phyloP scores from a whole-genome alignment of 2,888 invertebrate genomes.

The Philereme vetulata region DNA sequence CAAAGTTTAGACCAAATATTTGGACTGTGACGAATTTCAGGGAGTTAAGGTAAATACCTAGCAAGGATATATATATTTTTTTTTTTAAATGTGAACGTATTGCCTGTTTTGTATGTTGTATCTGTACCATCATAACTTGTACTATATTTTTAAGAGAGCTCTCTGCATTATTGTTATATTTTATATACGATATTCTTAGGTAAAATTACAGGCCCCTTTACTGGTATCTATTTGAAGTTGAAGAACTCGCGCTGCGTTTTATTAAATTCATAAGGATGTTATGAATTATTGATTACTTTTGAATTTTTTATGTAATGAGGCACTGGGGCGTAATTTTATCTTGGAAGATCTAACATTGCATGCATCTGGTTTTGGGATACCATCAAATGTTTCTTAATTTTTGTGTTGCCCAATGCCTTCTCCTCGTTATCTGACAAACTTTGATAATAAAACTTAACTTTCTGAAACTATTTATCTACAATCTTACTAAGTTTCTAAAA shows the following conservation, averaged over 20 bases:
- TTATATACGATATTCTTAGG: too few species aligned
- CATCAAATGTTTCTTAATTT: not conserved
- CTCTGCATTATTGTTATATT: not conserved
- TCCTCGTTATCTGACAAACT: not conserved
- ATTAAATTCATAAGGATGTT: too few species aligned
- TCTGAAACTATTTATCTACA: not conserved
- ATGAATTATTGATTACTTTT: too few species aligned
- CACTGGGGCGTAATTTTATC: too few species aligned
- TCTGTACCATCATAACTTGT: slow-evolving; percentile 2
- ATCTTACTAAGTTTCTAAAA: slow-evolving; percentile 10
- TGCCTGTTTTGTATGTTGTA: slow-evolving; percentile 7
- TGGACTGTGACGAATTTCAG: slow-evolving; percentile 2
- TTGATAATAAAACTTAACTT: not conserved
- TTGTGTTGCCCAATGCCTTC: not conserved
- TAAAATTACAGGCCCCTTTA: too few species aligned
- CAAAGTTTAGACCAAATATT: not conserved
- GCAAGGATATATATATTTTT: slow-evolving; percentile 4
- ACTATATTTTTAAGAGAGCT: not conserved
- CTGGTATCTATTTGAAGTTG: too few species aligned
- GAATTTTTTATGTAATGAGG: too few species aligned
- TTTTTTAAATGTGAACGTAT: slow-evolving; percentile 21
- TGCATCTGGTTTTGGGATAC: slow-evolving; percentile 10
- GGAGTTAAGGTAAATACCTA: slow-evolving; percentile 27
- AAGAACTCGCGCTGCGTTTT: too few species aligned
- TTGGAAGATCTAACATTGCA: not conserved